These are phyloP conservation scores for Lontra canadensis DNA, from an alignment of 2,113 vertebrate genomes.

Conservation along the genomic window DNA sequence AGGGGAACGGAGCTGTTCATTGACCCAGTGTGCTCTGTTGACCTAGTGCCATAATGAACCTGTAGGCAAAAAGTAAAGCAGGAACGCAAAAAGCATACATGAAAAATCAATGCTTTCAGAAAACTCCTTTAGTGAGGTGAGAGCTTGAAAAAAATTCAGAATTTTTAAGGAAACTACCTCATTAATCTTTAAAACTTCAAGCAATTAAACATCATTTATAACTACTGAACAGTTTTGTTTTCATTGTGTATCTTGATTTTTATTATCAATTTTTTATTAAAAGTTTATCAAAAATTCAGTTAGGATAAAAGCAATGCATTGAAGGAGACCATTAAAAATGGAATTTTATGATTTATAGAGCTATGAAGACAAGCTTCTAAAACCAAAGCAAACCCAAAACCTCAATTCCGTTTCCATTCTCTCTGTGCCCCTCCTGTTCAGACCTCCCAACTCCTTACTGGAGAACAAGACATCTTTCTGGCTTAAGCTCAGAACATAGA, in stretches of 20 bases:
- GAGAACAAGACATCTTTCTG: constrained; percentile 3
- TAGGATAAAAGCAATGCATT: neutral
- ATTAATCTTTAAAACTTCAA: constrained; percentile 58
- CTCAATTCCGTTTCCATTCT: neutral
- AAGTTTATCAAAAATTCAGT: constrained; percentile 54
- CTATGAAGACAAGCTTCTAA: neutral
- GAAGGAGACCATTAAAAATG: neutral
- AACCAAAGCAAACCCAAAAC: neutral
- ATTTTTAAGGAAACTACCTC: constrained; percentile 35
- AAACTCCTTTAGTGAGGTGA: constrained; percentile 7
- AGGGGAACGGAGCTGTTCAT: fast-evolving
- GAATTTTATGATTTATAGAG: constrained; percentile 45
- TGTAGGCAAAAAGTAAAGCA: neutral
- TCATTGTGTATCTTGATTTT: constrained; percentile 48
- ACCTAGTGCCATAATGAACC: neutral
- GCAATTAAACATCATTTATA: constrained; percentile 20
- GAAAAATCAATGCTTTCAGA: neutral
- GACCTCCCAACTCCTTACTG: neutral
- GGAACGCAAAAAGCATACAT: neutral
- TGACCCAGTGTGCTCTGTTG: neutral
- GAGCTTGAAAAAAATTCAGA: constrained; percentile 22
- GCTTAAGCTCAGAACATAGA: neutral
- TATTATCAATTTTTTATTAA: constrained; percentile 50
- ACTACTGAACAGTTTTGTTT: constrained; percentile 46
- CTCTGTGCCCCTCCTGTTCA: neutral